Evolutionary conservation across 2,113 vertebrate genomes (phyloP), one percentile per base, ranked within the genome.

Genomic region (Scopus umbretta): DNA sequence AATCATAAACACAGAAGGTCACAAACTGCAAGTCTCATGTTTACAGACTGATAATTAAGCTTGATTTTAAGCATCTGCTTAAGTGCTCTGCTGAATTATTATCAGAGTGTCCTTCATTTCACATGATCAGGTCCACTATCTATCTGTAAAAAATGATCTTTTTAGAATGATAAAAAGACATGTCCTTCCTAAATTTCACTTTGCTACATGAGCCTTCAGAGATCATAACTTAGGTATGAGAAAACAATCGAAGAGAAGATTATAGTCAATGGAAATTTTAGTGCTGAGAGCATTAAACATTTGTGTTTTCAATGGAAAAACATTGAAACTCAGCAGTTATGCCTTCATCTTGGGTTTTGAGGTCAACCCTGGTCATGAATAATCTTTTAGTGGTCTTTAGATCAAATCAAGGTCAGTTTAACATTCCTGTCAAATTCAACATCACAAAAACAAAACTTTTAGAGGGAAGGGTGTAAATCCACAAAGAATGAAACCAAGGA

Each of bases 401-500:
- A 65, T 94, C 86, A 80, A 91, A 88, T 90, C 80, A 89, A 92
- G 94, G 81, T 97, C 87, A 92, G 65, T 62, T 95, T 81, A 86
- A 94, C 66, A 91, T 94, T 94, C 67, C 32, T 76, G 82, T 91
- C 42, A 45, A 80, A 76, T 4, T 65, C 59, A 91, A 82, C 30
- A 83, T 88, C 90, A 62, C 45, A 26, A 88, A 96, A 95, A 53
- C 65, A 95, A 81, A 86, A 79, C 22, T 74, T 92, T 86, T 55
- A 89, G 75, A 92, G 67, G 65, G 86, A 92, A 95, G 86, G 27
- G 82, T 94, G 10, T 96, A 94, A 94, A 93, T 95, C 96, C 91
- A 96, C 95, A 96, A 95, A 92, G 81, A 94, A 72, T 32, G 70
- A 89, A 94, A 97, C 95, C 95, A 97, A 97, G 70, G 80, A 89